Conservation (phyloP, 2,797 vertebrate species). For the Halcyon leucocephala region DNA sequence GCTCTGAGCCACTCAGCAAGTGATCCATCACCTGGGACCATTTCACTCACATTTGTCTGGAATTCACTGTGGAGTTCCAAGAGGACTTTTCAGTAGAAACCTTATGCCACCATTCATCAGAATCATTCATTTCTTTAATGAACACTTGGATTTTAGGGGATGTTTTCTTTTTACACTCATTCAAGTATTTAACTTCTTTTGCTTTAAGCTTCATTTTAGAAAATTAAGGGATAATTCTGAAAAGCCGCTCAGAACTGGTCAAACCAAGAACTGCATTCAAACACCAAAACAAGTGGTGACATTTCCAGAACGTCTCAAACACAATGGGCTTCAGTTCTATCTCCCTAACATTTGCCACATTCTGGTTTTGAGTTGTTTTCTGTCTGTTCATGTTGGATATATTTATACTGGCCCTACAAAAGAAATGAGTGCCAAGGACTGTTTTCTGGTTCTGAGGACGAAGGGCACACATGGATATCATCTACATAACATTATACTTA, state of each 20-base stretch:
- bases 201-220: background rate
- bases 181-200: background rate
- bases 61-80: background rate
- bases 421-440: background rate
- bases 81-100: background rate
- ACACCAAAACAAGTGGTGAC: background rate
- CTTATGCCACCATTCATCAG: background rate
- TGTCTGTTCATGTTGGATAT: background rate
- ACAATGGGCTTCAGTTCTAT: background rate
- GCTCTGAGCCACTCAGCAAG: conserved; percentile 5
- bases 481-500: accelerated
- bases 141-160: background rate
- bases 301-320: background rate
- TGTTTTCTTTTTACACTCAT: background rate
- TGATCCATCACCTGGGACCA: conserved; percentile 13
- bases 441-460: background rate
- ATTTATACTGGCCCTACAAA: background rate
- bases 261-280: background rate
- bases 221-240: background rate
- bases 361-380: background rate
- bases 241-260: background rate
- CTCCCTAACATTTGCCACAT: background rate
- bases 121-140: background rate
- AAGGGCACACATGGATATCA: background rate
- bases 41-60: background rate